Conservation (phyloP, 2,888 invertebrate species). For the Melieria crassipennis region DNA sequence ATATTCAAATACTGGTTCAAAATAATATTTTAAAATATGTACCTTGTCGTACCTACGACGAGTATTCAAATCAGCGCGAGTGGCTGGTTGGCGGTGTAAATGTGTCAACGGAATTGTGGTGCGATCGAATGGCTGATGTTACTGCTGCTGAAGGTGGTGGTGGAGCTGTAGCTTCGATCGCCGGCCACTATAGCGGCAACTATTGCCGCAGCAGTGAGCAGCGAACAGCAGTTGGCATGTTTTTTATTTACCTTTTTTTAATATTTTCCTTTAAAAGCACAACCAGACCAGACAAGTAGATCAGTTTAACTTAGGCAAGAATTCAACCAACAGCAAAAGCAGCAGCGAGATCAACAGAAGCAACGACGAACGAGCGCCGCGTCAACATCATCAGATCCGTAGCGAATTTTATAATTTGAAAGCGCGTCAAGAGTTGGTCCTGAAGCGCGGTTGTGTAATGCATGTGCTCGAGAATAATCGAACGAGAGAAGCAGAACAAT, state of each 20-base stretch:
- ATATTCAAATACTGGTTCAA: not conserved
- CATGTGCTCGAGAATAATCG: no score
- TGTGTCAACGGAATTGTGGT: slow-evolving; percentile 10
- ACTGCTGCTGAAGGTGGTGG: slow-evolving; percentile 1
- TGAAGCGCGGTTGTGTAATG: no score
- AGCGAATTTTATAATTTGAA: no score
- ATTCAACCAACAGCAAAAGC: slow-evolving; percentile 42
- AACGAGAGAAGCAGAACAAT: no score
- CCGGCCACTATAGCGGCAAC: not conserved
- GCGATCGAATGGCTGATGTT: not conserved
- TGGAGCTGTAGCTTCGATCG: no score
- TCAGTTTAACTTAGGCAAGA: slow-evolving; percentile 59
- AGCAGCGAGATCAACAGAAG: slow-evolving; percentile 31
- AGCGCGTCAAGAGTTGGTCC: no score
- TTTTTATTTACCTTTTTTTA: slow-evolving; percentile 22
- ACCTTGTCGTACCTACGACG: not conserved
- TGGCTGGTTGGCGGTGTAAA: slow-evolving; percentile 13
- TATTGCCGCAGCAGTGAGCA: slow-evolving; percentile 42
- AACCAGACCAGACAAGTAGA: slow-evolving; percentile 53
- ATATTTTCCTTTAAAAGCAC: slow-evolving; percentile 58
- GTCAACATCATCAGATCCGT: no score
- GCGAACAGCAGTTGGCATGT: slow-evolving; percentile 28
- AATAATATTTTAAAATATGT: no score
- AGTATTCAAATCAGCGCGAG: slow-evolving; percentile 22
- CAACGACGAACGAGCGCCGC: no score